Base-by-base conservation (phyloP, 53 echinoderm and acorn worm species). In the Echinarachnius parma region DNA sequence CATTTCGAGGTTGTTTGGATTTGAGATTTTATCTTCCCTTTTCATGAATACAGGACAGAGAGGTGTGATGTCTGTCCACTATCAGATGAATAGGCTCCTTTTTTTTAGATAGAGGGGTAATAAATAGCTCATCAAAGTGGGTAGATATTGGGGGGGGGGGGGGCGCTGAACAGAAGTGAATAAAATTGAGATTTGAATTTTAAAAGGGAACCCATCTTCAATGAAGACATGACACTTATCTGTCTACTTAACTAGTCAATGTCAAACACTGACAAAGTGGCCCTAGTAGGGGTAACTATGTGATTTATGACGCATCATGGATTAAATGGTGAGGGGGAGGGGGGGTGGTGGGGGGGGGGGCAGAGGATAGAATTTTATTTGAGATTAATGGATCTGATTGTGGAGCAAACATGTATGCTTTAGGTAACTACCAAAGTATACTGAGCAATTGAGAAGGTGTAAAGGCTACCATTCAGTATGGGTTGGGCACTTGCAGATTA, bases 121-220 rank as follows among this genome's bases (percentile, higher is more conserved):
- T 21, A 39, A 62, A 62, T 20, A 35, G 39, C 1, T 4, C 9
- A 42, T 35, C 36, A 62, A 62, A 36, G 62, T 45, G 65, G 62
- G n/a, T n/a, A n/a, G n/a, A n/a, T 2, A 18, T 22, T 16, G 23
- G 29, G 65, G 9, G 46, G 28, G 65, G 65, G 29, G 16, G 65
- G 14, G 26, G 65, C 16, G 19, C 4, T 65, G 46, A 63, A 45
- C 44, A 20, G 61, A 13, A 13, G 39, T 39, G n/a, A n/a, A n/a
- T n/a, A n/a, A n/a, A n/a, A n/a, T n/a, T n/a, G n/a, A n/a, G n/a
- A n/a, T n/a, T n/a, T n/a, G n/a, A n/a, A n/a, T n/a, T n/a, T n/a
- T n/a, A n/a, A n/a, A n/a, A n/a, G n/a, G n/a, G n/a, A n/a, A n/a
- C n/a, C n/a, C n/a, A n/a, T n/a, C n/a, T n/a, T n/a, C n/a, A 39